A percentile compares a stretch with the other conserved stretches of the same genome.
These are phyloP conservation scores for Loriculus beryllinus DNA, from an alignment of 2,797 vertebrate genomes.

Conservation along the genomic window DNA sequence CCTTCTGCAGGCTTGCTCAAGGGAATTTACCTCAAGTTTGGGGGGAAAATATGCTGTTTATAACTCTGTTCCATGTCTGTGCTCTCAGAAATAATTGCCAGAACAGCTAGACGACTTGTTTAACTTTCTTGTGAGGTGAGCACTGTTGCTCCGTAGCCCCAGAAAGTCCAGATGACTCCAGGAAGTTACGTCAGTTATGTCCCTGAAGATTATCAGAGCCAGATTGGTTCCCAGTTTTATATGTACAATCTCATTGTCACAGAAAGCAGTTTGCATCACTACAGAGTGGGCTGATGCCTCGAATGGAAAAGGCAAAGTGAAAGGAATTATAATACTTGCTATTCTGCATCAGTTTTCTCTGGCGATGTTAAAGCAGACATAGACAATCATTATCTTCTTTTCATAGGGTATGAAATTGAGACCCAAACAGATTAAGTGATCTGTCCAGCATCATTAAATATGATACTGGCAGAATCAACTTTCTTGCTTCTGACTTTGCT, in stretches of 20 bases:
- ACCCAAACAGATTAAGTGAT: background rate
- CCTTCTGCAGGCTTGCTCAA: background rate
- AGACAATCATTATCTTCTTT: background rate
- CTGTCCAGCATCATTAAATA: background rate
- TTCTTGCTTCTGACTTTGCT: background rate
- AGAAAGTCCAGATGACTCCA: background rate
- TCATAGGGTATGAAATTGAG: background rate
- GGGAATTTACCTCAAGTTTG: background rate
- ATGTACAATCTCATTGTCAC: accelerated
- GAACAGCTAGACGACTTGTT: background rate
- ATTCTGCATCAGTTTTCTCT: background rate
- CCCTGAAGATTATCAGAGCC: background rate
- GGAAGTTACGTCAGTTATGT: background rate
- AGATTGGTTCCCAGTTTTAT: background rate
- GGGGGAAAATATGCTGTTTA: background rate
- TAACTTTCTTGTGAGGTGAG: background rate
- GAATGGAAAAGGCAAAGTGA: background rate
- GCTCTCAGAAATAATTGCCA: background rate
- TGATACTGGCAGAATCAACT: background rate
- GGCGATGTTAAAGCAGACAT: background rate
- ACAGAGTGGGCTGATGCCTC: background rate
- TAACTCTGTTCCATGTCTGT: background rate
- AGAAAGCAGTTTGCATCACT: background rate
- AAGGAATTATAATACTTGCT: background rate
- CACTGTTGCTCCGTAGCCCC: background rate